Evolutionary conservation across 2,888 invertebrate genomes (phyloP).

Genomic region (Autographa pulchrina): DNA sequence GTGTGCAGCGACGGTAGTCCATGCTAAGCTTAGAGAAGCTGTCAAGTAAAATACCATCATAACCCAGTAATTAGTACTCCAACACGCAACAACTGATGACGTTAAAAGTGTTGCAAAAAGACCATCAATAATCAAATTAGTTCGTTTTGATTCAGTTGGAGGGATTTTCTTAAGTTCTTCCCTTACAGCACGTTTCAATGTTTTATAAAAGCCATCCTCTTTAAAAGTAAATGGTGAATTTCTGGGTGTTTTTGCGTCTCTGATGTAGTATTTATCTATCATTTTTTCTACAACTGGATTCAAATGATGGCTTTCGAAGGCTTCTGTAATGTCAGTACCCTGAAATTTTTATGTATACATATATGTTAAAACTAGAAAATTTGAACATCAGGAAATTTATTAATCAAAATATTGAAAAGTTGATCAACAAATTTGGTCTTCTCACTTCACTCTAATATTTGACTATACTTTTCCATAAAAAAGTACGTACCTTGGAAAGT

Average conservation of each 20-base stretch:
- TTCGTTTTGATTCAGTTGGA: slow-evolving; percentile 58
- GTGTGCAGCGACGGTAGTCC: slow-evolving; percentile 91
- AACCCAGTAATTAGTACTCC: slow-evolving; percentile 70
- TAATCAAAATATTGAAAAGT: too few species aligned
- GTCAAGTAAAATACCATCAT: slow-evolving; percentile 67
- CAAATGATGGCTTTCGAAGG: slow-evolving; percentile 90
- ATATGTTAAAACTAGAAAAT: neutral
- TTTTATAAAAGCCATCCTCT: slow-evolving; percentile 93
- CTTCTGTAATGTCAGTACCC: slow-evolving; percentile 91
- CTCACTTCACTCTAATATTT: slow-evolving; percentile 15
- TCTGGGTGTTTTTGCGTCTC: slow-evolving; percentile 90
- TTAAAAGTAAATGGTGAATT: slow-evolving; percentile 93
- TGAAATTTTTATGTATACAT: slow-evolving; percentile 62
- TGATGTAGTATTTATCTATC: slow-evolving; percentile 91
- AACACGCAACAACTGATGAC: slow-evolving; percentile 73
- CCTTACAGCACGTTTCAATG: slow-evolving; percentile 90
- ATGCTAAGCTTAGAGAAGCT: slow-evolving; percentile 87
- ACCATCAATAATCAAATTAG: slow-evolving; percentile 76
- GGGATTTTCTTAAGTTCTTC: slow-evolving; percentile 89
- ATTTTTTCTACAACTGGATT: slow-evolving; percentile 88
- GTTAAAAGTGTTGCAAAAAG: slow-evolving; percentile 76
- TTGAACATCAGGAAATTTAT: too few species aligned
- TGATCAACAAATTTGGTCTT: neutral
- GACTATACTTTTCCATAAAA: slow-evolving; percentile 4
- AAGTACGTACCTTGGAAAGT: slow-evolving; percentile 89